Percentiles rank a stretch among this genome's conserved stretches.
phyloP scores from a whole-genome alignment of 2,888 invertebrate genomes.

The Gymnoscelis rufifasciata region DNA sequence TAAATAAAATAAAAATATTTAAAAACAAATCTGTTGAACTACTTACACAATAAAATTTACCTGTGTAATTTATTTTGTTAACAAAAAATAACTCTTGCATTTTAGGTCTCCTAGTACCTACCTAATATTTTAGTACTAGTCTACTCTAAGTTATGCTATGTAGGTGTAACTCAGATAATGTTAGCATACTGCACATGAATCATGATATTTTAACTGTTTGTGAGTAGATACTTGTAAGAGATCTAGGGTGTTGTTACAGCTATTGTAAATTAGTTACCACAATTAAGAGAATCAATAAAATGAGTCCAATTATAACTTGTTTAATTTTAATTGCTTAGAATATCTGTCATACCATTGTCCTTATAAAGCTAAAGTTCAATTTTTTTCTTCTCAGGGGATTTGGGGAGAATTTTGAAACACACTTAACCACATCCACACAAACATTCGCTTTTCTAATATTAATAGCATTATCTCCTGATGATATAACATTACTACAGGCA shows the following conservation, averaged over 20 bases:
- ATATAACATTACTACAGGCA: too few species aligned
- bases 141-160: conserved; percentile 16
- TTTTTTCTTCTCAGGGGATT: too few species aligned
- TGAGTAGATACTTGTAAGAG: conserved; percentile 8
- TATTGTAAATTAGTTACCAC: conserved; percentile 52
- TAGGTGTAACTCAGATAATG: conserved; percentile 1
- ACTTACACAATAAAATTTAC: too few species aligned
- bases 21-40: too few species aligned
- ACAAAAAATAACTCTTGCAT: conserved; percentile 33
- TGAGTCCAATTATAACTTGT: conserved; percentile 1
- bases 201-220: conserved; percentile 14
- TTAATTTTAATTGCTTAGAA: background rate
- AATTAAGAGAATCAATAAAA: conserved; percentile 37
- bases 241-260: conserved; percentile 25
- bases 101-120: conserved; percentile 34
- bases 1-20: too few species aligned
- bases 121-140: conserved; percentile 13
- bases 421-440: too few species aligned
- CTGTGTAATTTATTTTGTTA: background rate
- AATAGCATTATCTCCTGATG: too few species aligned
- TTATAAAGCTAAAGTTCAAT: too few species aligned
- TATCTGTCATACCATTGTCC: background rate
- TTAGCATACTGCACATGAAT: conserved; percentile 23
- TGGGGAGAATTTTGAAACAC: too few species aligned
- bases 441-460: too few species aligned